phyloP scores from a whole-genome alignment of 2,797 vertebrate species.

The Varecia variegata region DNA sequence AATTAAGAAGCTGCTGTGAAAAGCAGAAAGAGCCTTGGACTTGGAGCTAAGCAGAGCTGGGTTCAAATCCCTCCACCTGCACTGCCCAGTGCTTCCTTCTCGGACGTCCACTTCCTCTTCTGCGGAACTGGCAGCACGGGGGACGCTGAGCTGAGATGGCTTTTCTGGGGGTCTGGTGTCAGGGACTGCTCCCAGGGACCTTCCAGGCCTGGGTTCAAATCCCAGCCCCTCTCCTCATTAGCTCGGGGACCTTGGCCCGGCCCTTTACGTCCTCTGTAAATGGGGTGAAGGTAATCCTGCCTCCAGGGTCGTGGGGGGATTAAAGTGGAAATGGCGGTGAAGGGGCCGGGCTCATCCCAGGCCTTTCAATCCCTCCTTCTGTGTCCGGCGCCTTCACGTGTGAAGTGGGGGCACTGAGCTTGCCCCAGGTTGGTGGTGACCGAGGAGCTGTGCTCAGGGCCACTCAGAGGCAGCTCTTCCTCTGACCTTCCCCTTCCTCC shows the following conservation, averaged over 20 bases:
- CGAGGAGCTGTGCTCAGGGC: accelerated
- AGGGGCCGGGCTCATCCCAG: neutral
- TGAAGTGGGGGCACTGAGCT: accelerated
- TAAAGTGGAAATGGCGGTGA: neutral
- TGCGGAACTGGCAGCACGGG: no score
- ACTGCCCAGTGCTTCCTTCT: neutral
- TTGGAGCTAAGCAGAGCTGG: neutral
- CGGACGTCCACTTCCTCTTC: neutral
- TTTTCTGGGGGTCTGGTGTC: no score
- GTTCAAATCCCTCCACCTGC: neutral
- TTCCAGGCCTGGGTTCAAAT: neutral
- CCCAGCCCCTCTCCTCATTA: neutral
- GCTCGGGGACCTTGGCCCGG: neutral
- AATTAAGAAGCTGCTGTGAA: neutral
- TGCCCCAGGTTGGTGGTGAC: neutral
- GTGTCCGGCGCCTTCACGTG: accelerated
- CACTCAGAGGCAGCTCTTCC: neutral
- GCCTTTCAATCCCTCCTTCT: neutral
- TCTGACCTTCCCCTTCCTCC: neutral
- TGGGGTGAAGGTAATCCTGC: neutral
- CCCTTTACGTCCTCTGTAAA: neutral
- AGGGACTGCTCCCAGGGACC: neutral
- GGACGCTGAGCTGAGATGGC: accelerated
- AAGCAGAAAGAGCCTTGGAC: neutral
- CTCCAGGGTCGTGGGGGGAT: neutral